Evolutionary conservation across 2,888 invertebrate species (phyloP).

Genomic region (Atrina japonica): DNA sequence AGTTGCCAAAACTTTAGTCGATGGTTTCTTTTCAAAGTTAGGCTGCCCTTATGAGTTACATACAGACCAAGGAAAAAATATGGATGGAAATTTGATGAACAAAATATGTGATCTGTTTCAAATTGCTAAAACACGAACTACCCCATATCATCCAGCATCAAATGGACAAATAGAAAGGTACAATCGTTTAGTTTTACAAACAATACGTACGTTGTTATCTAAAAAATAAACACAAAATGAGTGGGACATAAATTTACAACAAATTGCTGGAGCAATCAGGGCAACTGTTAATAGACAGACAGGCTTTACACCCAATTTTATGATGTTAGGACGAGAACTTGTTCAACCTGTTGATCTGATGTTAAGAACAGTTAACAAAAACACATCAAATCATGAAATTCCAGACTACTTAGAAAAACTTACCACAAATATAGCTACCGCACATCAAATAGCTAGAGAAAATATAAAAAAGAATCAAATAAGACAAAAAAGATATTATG

Average conservation of each 20-base stretch:
- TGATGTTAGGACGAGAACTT: constrained; percentile 44
- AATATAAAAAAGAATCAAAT: neutral
- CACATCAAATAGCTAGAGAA: constrained; percentile 24
- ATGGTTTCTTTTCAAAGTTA: constrained; percentile 12
- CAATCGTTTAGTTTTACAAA: constrained; percentile 21
- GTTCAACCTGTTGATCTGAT: constrained; percentile 28
- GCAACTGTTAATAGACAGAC: constrained; percentile 38
- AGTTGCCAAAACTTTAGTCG: constrained; percentile 7
- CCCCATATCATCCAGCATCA: constrained; percentile 31
- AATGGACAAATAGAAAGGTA: constrained; percentile 43
- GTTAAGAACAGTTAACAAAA: constrained; percentile 6
- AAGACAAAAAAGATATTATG: constrained; percentile 16
- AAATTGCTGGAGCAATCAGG: constrained; percentile 35
- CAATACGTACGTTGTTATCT: constrained; percentile 22
- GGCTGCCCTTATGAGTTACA: constrained; percentile 30
- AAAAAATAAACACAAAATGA: constrained; percentile 19
- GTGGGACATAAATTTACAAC: constrained; percentile 29
- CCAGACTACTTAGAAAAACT: constrained; percentile 14
- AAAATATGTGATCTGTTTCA: constrained; percentile 31
- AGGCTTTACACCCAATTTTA: constrained; percentile 38
- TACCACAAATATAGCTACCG: neutral
- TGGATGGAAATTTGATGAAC: constrained; percentile 26
- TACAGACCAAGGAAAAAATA: constrained; percentile 35
- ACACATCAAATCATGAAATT: neutral
- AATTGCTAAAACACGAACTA: constrained; percentile 36